Evolutionary conservation across 35 echinoderm and acorn worm genomes (phyloP), one percentile per base, ranked within the genome.

Genomic region (Lytechinus variegatus): DNA sequence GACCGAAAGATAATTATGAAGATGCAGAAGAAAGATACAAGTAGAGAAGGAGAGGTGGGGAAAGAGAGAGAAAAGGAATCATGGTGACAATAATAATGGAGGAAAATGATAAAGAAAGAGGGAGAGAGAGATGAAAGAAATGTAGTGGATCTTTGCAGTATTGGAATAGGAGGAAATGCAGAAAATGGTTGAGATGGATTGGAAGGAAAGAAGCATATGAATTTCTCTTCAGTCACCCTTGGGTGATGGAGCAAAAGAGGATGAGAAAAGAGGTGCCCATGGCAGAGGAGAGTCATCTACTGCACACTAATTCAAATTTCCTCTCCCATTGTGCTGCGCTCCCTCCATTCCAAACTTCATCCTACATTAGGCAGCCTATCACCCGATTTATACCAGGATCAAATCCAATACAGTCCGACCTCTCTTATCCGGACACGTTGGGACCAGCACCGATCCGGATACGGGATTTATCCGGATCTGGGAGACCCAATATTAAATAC

Each of bases 211-310:
- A 24, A 79, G 66, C 66, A 7, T 16, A 79, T 79, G 66, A 2
- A 79, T 79, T 24, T n/a, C 66, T 79, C 66, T 79, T 79, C 66
- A 79, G 66, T 79, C 66, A 79, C n/a, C 66, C 66, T 79, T 79
- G 66, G 66, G 19, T 79, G 66, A 79, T 79, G 66, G n/a, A 79
- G 66, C 66, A 7, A 24, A 79, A 19, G 66, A 16, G 66, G 1
- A 16, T 24, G 66, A 79, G 66, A 24, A 14, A 24, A 79, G 66
- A 5, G 66, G 3, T 79, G 66, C 66, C 66, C 66, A 24, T 79
- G 66, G 66, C 66, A 21, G 14, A 24, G 66, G 66, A 79, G 24
- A 79, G 66, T 79, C 66, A 79, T 79, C 66, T 24, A 79, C 66
- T 24, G 66, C 66, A n/a, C 66, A 79, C 66, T 24, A 24, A 79